Percentiles rank a stretch among this genome's conserved stretches.
These are phyloP conservation scores for Eublepharis macularius DNA, from an alignment of 2,113 vertebrate species.

Conservation along the genomic window DNA sequence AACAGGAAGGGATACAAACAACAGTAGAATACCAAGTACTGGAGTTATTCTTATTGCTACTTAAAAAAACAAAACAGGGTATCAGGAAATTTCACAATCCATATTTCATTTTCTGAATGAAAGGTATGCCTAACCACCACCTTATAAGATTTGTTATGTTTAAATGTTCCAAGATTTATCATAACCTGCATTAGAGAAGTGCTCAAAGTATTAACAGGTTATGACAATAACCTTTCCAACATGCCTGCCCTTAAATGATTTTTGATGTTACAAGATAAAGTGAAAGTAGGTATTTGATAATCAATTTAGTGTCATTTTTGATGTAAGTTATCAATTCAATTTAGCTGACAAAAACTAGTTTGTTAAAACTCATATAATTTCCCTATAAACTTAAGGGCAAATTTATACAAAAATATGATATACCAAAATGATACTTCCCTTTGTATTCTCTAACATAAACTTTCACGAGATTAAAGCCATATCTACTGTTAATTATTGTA, in stretches of 20 bases:
- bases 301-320: background rate
- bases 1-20: background rate
- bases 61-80: background rate
- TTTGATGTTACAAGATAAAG: background rate
- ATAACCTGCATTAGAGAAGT: background rate
- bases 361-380: background rate
- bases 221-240: background rate
- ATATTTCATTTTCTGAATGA: background rate
- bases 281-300: background rate
- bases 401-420: background rate
- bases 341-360: background rate
- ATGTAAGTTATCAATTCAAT: background rate
- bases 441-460: background rate
- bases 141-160: background rate
- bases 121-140: background rate
- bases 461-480: background rate
- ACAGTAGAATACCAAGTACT: no score
- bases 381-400: background rate
- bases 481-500: background rate
- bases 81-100: background rate
- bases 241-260: background rate
- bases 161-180: background rate
- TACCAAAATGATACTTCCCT: background rate
- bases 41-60: no score
- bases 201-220: background rate